phyloP scores from a whole-genome alignment of 2,888 invertebrate genomes.

The Chirona hameri region DNA sequence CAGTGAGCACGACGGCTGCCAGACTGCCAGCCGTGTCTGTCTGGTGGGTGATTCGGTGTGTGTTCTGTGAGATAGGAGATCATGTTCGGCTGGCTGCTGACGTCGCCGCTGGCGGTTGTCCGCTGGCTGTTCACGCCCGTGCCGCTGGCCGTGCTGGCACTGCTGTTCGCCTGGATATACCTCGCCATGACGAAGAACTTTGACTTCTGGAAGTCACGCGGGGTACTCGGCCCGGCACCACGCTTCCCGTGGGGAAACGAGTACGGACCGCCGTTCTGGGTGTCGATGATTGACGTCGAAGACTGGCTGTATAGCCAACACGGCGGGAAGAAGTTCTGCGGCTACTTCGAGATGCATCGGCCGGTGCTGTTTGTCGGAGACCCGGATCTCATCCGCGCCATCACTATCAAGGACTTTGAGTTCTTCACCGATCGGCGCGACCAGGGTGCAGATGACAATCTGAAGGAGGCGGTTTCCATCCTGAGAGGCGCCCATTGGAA shows the following conservation, averaged over 20 bases:
- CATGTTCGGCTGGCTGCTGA: background rate
- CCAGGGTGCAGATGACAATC: background rate
- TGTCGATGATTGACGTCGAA: background rate
- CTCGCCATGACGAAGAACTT: too few species aligned
- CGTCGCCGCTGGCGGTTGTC: background rate
- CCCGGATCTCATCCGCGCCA: constrained; percentile 35
- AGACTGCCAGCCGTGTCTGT: too few species aligned
- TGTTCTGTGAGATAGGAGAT: too few species aligned
- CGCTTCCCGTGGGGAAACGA: background rate
- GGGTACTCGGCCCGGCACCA: too few species aligned
- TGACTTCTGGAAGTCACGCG: too few species aligned
- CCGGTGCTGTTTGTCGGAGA: constrained; percentile 34
- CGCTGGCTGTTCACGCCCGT: background rate
- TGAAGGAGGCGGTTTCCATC: background rate
- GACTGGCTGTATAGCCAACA: background rate
- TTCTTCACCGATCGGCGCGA: constrained; percentile 35
- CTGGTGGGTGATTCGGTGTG: too few species aligned
- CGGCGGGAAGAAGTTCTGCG: background rate
- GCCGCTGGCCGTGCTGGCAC: too few species aligned
- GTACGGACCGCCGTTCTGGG: too few species aligned
- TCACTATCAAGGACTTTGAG: constrained; percentile 39
- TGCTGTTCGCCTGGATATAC: too few species aligned
- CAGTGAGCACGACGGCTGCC: too few species aligned
- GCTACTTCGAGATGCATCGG: background rate
- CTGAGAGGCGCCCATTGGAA: constrained; percentile 58